Percentiles rank a stretch among this genome's conserved stretches.
Evolutionary conservation across 2,797 vertebrate genomes (phyloP).

Genomic region (Muscicapa comitata): DNA sequence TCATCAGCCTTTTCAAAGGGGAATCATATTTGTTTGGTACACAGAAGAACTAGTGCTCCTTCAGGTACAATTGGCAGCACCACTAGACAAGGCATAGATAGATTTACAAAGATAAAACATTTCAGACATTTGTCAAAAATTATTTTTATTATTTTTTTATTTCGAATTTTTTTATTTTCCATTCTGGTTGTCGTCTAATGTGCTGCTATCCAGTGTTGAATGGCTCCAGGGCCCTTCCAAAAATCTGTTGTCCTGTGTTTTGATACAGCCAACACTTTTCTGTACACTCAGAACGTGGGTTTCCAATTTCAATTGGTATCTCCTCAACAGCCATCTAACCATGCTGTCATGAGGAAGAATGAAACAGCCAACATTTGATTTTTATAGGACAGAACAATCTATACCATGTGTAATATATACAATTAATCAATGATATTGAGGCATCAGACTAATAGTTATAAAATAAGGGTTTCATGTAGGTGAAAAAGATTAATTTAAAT

Average conservation of each 20-base stretch:
- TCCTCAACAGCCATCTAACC: neutral
- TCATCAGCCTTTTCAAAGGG: neutral
- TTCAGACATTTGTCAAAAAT: neutral
- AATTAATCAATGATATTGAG: neutral
- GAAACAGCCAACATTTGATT: neutral
- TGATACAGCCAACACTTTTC: neutral
- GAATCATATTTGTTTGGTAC: neutral
- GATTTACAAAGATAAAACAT: neutral
- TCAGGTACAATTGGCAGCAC: neutral
- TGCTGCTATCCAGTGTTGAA: neutral
- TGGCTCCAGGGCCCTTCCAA: neutral
- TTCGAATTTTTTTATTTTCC: neutral
- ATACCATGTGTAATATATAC: neutral
- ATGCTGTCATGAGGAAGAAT: neutral
- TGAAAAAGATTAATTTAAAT: neutral
- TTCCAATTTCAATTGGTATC: neutral
- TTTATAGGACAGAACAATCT: neutral
- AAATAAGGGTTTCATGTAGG: neutral
- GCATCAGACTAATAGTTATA: neutral
- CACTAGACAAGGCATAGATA: neutral
- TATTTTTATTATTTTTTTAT: neutral
- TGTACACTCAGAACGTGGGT: neutral
- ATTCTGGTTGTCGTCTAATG: neutral
- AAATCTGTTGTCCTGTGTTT: neutral
- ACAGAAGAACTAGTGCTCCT: neutral